Evolutionary conservation across 1,140 invertebrate species (phyloP).

Genomic region (Aethina tumida): DNA sequence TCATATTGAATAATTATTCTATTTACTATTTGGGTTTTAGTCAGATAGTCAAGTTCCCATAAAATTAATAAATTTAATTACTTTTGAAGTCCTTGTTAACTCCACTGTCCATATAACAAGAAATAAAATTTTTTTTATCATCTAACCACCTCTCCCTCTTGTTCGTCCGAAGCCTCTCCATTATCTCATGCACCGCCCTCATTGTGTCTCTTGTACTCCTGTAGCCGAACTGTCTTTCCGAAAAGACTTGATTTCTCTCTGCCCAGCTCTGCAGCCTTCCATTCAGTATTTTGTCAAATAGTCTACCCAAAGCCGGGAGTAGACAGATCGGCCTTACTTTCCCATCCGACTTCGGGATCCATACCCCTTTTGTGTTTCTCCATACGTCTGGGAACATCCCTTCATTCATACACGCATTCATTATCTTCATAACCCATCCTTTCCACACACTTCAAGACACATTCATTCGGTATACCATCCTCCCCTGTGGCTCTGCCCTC

Average conservation of each 20-base stretch:
- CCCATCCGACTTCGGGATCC: conserved; percentile 5
- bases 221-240: conserved; percentile 4
- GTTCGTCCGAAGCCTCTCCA: too few species aligned
- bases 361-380: conserved; percentile 4
- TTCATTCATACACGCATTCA: not conserved
- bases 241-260: not conserved
- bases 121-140: too few species aligned
- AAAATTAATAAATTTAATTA: too few species aligned
- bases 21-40: too few species aligned
- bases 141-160: too few species aligned
- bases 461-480: conserved; percentile 6
- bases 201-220: not conserved
- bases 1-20: too few species aligned
- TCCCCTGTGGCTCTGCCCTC: conserved; percentile 3
- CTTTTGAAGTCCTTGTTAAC: too few species aligned
- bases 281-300: conserved; percentile 5
- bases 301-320: conserved; percentile 4
- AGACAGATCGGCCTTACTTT: conserved; percentile 1
- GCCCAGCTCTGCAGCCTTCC: conserved; percentile 1
- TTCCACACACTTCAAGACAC: not conserved
- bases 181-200: not conserved
- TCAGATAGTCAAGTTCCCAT: too few species aligned
- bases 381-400: conserved; percentile 6
- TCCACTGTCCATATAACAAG: too few species aligned
- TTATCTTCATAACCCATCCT: not conserved